Percentiles rank a stretch among this genome's conserved stretches.
Evolutionary conservation across 2,797 vertebrate species (phyloP).

Genomic region (Xerus rutilus): DNA sequence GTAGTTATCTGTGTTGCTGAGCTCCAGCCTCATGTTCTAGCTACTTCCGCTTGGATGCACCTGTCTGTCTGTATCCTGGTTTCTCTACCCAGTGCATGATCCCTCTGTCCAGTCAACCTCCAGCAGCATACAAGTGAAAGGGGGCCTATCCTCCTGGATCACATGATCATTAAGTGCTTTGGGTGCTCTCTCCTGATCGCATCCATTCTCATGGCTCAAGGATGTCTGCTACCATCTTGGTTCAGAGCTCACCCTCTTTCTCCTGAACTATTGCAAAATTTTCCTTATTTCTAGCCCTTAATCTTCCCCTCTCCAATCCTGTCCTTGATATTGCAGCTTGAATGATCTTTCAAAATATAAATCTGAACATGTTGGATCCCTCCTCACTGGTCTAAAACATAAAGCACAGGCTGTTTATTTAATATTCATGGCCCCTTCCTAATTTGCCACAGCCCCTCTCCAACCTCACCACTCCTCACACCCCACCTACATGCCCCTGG

Average conservation of each 20-base stretch:
- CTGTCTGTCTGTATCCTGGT: not conserved
- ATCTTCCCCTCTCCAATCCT: not conserved
- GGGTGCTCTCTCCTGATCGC: not conserved
- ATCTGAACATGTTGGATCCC: not conserved
- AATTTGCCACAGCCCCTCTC: not conserved
- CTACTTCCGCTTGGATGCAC: not conserved
- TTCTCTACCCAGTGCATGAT: not conserved
- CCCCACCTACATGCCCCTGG: not conserved
- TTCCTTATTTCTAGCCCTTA: not conserved
- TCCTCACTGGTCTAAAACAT: not conserved
- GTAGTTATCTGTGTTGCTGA: not conserved
- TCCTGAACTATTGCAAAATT: not conserved
- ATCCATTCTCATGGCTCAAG: not conserved
- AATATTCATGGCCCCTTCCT: not conserved
- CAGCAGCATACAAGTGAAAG: not conserved
- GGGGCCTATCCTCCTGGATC: not conserved
- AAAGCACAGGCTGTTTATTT: not conserved
- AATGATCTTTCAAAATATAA: slow-evolving; percentile 44
- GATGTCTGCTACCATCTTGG: not conserved
- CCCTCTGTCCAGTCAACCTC: not conserved
- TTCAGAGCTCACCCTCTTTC: not conserved
- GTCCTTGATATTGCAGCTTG: not conserved
- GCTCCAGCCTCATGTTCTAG: not conserved
- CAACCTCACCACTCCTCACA: not conserved
- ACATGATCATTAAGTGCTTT: not conserved